Conservation (phyloP, 2,113 vertebrate species). For the Rhodinocichla rosea region DNA sequence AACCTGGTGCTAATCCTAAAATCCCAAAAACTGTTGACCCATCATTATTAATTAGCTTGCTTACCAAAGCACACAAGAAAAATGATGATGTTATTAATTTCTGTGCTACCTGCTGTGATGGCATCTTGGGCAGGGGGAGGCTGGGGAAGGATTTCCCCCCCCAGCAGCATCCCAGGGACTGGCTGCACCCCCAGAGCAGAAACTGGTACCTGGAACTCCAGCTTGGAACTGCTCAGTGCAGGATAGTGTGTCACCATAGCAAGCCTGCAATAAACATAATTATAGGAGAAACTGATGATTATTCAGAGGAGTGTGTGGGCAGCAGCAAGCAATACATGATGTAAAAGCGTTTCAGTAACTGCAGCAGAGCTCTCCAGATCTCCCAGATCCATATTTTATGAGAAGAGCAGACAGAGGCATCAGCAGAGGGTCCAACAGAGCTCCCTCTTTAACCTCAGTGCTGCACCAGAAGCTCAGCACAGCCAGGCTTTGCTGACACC, state of each 20-base stretch:
- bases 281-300: background rate
- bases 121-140: background rate
- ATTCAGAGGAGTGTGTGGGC: background rate
- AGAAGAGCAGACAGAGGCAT: background rate
- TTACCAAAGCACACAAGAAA: background rate
- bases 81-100: background rate
- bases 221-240: background rate
- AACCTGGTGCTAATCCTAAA: slow-evolving; percentile 32
- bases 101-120: background rate
- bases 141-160: background rate
- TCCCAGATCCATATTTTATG: background rate
- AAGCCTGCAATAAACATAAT: background rate
- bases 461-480: background rate
- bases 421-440: background rate
- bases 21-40: slow-evolving; percentile 18
- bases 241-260: background rate
- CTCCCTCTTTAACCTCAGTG: background rate
- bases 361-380: background rate
- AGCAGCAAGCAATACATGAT: background rate
- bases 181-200: background rate
- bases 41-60: background rate
- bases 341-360: background rate
- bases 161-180: background rate
- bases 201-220: background rate
- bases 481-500: background rate